These are phyloP conservation scores for Poecilia latipinna DNA, from an alignment of 2,113 vertebrate species.

Conservation along the genomic window DNA sequence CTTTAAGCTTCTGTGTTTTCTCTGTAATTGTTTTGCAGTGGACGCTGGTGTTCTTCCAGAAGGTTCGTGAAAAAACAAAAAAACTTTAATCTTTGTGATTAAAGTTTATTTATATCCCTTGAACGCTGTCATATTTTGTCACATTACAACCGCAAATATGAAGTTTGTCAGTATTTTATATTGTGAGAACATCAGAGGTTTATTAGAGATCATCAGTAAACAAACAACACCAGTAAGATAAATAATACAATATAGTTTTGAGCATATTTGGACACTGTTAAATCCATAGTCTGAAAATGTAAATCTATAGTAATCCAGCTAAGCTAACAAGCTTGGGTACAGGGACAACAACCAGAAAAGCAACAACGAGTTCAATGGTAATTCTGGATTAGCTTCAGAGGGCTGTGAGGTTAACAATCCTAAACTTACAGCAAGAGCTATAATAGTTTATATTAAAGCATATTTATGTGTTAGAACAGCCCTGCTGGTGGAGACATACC, in stretches of 20 bases:
- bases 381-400: neutral
- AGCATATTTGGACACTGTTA: too few relatives aligned
- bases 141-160: neutral
- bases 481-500: too few relatives aligned
- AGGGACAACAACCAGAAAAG: neutral
- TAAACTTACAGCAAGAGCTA: too few relatives aligned
- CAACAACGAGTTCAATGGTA: neutral
- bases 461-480: too few relatives aligned
- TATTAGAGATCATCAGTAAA: neutral
- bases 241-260: neutral
- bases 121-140: neutral
- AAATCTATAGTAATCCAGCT: neutral
- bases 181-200: neutral
- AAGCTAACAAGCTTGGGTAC: neutral
- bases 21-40: slow-evolving; percentile 22
- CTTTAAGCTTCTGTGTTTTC: slow-evolving; percentile 26
- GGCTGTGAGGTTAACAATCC: too few relatives aligned
- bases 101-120: neutral
- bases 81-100: neutral
- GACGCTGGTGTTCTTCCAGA: neutral
- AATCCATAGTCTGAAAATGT: neutral
- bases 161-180: neutral
- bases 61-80: neutral
- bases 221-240: neutral
- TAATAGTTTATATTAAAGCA: too few relatives aligned